phyloP scores from a whole-genome alignment of 2,797 vertebrate genomes.

The Falco peregrinus region DNA sequence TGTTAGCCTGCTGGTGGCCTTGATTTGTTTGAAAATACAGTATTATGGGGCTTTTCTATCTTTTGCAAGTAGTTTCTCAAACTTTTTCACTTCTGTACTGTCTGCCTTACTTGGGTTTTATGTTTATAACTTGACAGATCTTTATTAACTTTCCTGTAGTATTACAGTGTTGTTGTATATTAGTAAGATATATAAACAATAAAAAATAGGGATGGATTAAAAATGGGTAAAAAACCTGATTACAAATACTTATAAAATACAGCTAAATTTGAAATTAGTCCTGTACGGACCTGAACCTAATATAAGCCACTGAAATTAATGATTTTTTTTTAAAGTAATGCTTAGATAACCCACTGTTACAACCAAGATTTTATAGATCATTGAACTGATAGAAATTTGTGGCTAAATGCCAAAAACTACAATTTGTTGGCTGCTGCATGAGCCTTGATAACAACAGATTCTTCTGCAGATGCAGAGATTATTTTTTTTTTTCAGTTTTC shows the following conservation, averaged over 20 bases:
- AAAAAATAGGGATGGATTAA: not conserved
- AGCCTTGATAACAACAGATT: not conserved
- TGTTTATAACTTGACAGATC: not conserved
- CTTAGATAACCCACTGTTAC: not conserved
- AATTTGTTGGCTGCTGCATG: not conserved
- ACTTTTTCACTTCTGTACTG: not conserved
- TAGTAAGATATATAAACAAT: not conserved
- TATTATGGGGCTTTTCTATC: not conserved
- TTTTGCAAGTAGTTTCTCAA: not conserved
- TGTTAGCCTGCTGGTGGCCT: not conserved
- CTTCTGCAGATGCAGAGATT: not conserved
- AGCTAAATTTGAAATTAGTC: not conserved
- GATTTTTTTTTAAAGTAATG: not conserved
- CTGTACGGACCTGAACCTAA: not conserved
- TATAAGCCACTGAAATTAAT: not conserved
- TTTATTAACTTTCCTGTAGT: not conserved
- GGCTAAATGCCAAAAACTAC: not conserved
- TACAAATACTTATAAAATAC: not conserved
- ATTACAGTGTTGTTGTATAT: not conserved
- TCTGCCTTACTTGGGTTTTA: not conserved
- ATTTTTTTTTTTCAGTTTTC: not conserved
- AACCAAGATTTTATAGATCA: not conserved
- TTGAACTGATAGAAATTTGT: not conserved
- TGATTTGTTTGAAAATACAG: not conserved
- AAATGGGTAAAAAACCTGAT: not conserved